Evolutionary conservation across 1,140 invertebrate species (phyloP), one percentile per base, ranked within the genome.

Genomic region (Archivesica marissinica): DNA sequence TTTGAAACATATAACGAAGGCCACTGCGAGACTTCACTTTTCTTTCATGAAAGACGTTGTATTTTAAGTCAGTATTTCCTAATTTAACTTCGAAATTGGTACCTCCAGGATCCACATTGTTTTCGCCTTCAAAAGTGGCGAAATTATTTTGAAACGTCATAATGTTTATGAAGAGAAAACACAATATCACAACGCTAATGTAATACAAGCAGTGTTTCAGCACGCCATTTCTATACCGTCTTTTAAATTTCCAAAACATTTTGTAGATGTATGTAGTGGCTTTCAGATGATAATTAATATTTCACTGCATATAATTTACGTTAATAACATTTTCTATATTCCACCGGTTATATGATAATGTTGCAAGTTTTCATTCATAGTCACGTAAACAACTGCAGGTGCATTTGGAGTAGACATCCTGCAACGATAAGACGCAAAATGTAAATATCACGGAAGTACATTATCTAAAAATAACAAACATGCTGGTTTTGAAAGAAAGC

Each of bases 1-100:
- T 89, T 85, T 90, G 88, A 66, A 90, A 89, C 35, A 88, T 72
- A 80, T 81, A 79, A 76, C 87, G 87, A 39, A 84, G 75, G 25
- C 39, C 39, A 15, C 25, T 50, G 44, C 70, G 54, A n/a, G 38
- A 52, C 2, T 61, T 38, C 28, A 41, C 2, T 52, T 52, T 72
- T 33, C 61, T 56, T 54, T 56, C 59, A 9, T 72, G 79, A 70
- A 81, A 81, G 38, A 72, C 66, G 33, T 56, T 78, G 56, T 85
- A 50, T 56, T 72, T 85, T 44, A 79, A 33, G 23, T 50, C 39
- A 35, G n/a, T 38, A 64, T 77, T 54, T 44, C 64, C 44, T 44
- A 59, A 38, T 23, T 70, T 70, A 20, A 61, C 52, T 35, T 15
- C n/a, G 13, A 72, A 54, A 23, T 30, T 20, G 30, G 81, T 86